Evolutionary conservation across 2,888 invertebrate genomes (phyloP).

Genomic region (Mantis religiosa): DNA sequence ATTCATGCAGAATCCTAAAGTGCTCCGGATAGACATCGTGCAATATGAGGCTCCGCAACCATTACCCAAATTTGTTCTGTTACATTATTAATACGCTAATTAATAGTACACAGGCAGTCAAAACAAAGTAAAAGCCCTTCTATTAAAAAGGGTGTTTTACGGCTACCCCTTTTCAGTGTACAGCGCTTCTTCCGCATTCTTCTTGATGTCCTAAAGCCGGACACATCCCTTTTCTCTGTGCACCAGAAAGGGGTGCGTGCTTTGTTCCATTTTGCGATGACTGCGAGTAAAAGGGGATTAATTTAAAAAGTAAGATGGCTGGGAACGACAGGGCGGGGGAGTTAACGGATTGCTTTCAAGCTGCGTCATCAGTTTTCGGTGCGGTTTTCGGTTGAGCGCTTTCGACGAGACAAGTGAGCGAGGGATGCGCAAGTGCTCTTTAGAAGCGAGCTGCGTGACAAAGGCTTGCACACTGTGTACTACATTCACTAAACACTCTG

Average conservation of each 20-base stretch:
- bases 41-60: no score
- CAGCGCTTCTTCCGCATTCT: no score
- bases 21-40: no score
- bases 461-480: neutral
- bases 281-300: neutral
- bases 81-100: no score
- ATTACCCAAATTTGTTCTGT: no score
- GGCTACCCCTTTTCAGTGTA: no score
- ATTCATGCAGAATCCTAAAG: no score
- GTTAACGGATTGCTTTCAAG: neutral
- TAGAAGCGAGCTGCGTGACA: neutral
- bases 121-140: no score
- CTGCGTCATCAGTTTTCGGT: neutral
- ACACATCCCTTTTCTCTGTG: neutral
- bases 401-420: neutral
- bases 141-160: no score
- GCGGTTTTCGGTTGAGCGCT: conserved; percentile 9
- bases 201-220: neutral
- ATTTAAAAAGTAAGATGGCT: conserved; percentile 10
- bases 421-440: neutral
- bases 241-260: neutral
- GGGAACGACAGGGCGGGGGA: neutral
- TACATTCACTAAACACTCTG: neutral
- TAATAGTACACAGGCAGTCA: no score
- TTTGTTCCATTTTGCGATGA: neutral